Evolutionary conservation across 2,888 invertebrate genomes (phyloP).

Genomic region (Limulus polyphemus): DNA sequence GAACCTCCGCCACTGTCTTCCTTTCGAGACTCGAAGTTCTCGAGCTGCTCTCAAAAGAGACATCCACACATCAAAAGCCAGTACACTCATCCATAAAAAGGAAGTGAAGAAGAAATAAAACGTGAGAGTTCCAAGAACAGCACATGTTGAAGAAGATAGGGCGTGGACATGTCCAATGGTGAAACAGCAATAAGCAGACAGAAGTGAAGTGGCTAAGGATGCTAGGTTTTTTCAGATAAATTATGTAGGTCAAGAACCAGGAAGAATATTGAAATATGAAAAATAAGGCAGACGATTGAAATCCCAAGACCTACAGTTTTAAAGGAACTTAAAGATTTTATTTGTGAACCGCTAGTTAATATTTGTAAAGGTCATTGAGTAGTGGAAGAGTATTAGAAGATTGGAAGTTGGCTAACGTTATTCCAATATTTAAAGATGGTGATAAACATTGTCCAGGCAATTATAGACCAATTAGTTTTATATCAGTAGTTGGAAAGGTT

Average conservation of each 20-base stretch:
- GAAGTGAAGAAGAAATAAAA: slow-evolving; percentile 18
- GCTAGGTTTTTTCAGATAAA: slow-evolving; percentile 43
- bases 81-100: slow-evolving; percentile 21
- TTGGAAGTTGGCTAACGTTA: too few species aligned
- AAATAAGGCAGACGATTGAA: slow-evolving; percentile 39
- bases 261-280: slow-evolving; percentile 40
- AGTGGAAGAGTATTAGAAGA: too few species aligned
- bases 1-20: slow-evolving; percentile 38
- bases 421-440: too few species aligned
- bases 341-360: too few species aligned
- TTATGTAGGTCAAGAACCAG: slow-evolving; percentile 41
- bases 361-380: too few species aligned
- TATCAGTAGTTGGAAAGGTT: too few species aligned
- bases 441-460: too few species aligned
- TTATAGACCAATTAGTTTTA: too few species aligned
- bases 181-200: slow-evolving; percentile 42
- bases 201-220: slow-evolving; percentile 40
- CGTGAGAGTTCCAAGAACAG: slow-evolving; percentile 8
- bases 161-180: slow-evolving; percentile 35
- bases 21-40: slow-evolving; percentile 38
- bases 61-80: slow-evolving; percentile 34
- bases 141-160: slow-evolving; percentile 4
- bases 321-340: too few species aligned
- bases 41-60: slow-evolving; percentile 40
- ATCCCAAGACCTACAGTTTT: slow-evolving; percentile 41